A percentile compares a stretch with the other conserved stretches of the same genome.
phyloP scores from a whole-genome alignment of 2,797 vertebrate species.

The Threskiornis aethiopicus region DNA sequence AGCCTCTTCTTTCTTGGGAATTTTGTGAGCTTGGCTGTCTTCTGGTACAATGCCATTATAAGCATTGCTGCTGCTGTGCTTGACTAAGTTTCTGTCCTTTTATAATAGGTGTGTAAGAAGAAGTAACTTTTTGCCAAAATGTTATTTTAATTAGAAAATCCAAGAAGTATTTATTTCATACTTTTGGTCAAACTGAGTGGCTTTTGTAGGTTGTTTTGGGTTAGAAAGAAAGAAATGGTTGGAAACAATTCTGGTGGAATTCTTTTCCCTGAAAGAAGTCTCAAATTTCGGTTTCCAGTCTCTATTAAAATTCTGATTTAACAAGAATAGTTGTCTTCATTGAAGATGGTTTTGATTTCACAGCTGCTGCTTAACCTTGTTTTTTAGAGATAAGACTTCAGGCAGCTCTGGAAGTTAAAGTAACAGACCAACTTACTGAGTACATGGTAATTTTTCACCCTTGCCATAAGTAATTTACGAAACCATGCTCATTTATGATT shows the following conservation, averaged over 20 bases:
- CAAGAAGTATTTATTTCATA: not conserved
- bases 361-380: not conserved
- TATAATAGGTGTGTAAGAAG: not conserved
- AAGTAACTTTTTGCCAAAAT: not conserved
- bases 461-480: not conserved
- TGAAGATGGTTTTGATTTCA: not conserved
- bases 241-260: not conserved
- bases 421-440: not conserved
- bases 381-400: not conserved
- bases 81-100: not conserved
- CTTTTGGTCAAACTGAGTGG: not conserved
- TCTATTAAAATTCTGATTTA: not conserved
- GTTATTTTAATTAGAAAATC: not conserved
- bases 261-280: not conserved
- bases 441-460: not conserved
- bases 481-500: not conserved
- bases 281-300: not conserved
- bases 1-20: not conserved
- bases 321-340: not conserved
- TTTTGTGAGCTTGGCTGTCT: not conserved
- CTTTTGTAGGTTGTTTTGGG: not conserved
- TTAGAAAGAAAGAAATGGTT: not conserved
- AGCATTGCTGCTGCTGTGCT: conserved; percentile 13
- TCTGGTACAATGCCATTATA: conserved; percentile 23
- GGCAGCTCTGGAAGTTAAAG: not conserved